These are phyloP conservation scores for Thelaira solivaga DNA, from an alignment of 2,888 invertebrate genomes.

Conservation along the genomic window DNA sequence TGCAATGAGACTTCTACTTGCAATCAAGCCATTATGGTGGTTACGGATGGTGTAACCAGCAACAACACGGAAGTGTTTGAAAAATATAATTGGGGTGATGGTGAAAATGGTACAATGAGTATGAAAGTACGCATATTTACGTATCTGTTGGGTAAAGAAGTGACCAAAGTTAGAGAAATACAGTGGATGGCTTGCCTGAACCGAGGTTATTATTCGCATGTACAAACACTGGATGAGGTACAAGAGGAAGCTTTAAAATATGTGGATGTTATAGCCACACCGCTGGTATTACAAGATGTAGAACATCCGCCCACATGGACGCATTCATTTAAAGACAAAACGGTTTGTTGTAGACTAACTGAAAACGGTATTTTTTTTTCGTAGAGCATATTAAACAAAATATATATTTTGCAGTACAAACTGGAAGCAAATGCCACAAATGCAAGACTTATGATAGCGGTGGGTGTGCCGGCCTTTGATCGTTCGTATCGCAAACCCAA, in stretches of 20 bases:
- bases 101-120: slow-evolving; percentile 81
- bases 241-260: slow-evolving; percentile 97
- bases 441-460: slow-evolving; percentile 88
- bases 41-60: slow-evolving; percentile 95
- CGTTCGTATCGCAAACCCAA: slow-evolving; percentile 80
- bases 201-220: slow-evolving; percentile 96
- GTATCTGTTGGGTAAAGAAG: slow-evolving; percentile 95
- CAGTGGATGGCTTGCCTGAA: slow-evolving; percentile 97
- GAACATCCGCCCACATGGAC: slow-evolving; percentile 95
- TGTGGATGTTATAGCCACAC: slow-evolving; percentile 94
- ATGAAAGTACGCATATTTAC: slow-evolving; percentile 96
- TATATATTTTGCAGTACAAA: slow-evolving; percentile 67
- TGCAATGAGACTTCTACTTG: slow-evolving; percentile 82
- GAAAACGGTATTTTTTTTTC: neutral
- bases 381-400: neutral
- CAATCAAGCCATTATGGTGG: slow-evolving; percentile 97
- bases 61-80: slow-evolving; percentile 91
- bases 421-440: slow-evolving; percentile 66
- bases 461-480: slow-evolving; percentile 95
- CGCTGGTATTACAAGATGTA: slow-evolving; percentile 85
- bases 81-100: slow-evolving; percentile 85
- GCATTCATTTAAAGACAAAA: slow-evolving; percentile 92
- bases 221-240: slow-evolving; percentile 96
- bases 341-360: slow-evolving; percentile 79
- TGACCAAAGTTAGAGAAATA: slow-evolving; percentile 91